Base-by-base conservation (phyloP, 2,113 vertebrate genomes). In the Madoqua kirkii region DNA sequence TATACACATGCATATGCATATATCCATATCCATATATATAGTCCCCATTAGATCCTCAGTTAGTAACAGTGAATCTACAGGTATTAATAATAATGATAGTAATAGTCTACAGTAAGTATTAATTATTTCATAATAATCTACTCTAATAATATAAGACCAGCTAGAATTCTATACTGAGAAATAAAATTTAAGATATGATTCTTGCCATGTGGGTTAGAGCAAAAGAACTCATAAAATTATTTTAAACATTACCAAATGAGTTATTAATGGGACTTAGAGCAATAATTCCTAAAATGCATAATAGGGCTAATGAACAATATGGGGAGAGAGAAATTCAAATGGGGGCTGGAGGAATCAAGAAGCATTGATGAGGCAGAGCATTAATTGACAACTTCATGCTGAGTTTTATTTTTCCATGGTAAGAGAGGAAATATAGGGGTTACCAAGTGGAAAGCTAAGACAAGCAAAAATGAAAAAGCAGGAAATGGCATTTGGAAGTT, bases 121-220 rank as follows among this genome's bases (percentile, higher is more conserved):
- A 89, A 62, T 59, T 17, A 43, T 43, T 43, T 40, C 10, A 94
- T 55, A 89, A 87, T 55, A 33, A 45, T 50, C 15, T 43, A 62
- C 17, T 57, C 52, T 86, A 48, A 85, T 85, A 97, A 92, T 93
- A 91, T 4, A 89, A 82, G 23, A 45, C 29, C n/a, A 83, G 57
- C 14, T 95, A 96, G 93, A 95, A 74, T 88, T 95, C 7, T 81
- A 29, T 92, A 90, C 12, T 15, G 83, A 92, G 27, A 95, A 67
- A 71, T 64, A 92, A 93, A 55, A 92, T 59, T 71, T 94, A 96
- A 93, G 59, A 87, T 43, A 59, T 2, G 3, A 86, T 71, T 97
- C 82, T 92, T 94, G 12, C 23, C 86, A 57, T 67, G 36, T 90
- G n/a, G 1, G 13, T 86, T 88, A 27, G 52, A 84, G 13, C 88